Conservation (phyloP, 2,888 invertebrate species). For the Ryuthela nishihirai region DNA sequence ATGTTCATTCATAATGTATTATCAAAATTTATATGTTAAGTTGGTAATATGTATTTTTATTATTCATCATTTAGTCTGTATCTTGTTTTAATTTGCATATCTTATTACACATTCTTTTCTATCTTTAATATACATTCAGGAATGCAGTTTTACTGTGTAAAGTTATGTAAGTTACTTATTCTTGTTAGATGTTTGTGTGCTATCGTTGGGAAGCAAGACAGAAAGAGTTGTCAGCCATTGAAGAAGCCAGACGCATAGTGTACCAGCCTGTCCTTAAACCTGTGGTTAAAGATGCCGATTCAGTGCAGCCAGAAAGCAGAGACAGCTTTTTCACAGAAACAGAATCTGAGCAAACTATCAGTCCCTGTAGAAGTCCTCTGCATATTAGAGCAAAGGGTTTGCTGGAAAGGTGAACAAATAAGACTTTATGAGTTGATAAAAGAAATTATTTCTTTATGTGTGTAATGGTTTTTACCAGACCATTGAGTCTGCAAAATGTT, state of each 20-base stretch:
- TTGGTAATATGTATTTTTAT: no score
- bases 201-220: neutral
- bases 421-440: no score
- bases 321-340: constrained; percentile 29
- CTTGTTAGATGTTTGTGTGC: neutral
- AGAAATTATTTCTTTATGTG: no score
- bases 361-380: constrained; percentile 12
- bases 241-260: constrained; percentile 2
- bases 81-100: no score
- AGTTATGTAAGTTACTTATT: neutral
- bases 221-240: neutral
- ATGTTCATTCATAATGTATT: no score
- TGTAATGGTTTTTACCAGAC: no score
- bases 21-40: no score
- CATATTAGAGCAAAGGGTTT: constrained; percentile 35
- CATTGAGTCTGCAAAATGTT: no score
- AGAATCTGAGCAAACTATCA: constrained; percentile 4
- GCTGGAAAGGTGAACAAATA: constrained; percentile 23
- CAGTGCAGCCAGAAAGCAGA: constrained; percentile 33
- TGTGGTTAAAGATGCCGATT: constrained; percentile 14
- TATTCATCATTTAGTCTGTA: no score
- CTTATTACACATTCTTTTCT: no score
- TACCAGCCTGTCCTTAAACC: constrained; percentile 34
- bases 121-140: no score
- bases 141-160: no score